A percentile compares a stretch with the other conserved stretches of the same genome.
Evolutionary conservation across 2,797 vertebrate genomes (phyloP).

Genomic region (Siniperca obscura): DNA sequence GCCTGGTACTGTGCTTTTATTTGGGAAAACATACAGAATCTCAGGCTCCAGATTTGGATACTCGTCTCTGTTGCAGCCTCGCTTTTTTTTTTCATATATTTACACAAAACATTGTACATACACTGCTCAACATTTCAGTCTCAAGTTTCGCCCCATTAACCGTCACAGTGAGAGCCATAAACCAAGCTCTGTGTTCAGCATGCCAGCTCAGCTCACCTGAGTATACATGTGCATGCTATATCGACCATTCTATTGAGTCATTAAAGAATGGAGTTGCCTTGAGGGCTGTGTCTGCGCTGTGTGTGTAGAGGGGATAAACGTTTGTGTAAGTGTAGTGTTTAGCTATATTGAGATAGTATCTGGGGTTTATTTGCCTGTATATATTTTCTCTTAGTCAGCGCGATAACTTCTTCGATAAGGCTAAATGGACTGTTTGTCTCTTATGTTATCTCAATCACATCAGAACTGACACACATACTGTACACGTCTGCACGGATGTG

Average conservation of each 20-base stretch:
- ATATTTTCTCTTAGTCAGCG: slow-evolving; percentile 78
- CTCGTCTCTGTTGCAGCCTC: background rate
- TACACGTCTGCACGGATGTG: background rate
- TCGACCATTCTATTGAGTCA: slow-evolving; percentile 75
- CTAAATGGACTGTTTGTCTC: slow-evolving; percentile 76
- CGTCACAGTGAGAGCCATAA: slow-evolving; percentile 63
- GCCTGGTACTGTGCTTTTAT: background rate
- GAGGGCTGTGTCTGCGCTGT: slow-evolving; percentile 35
- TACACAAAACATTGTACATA: background rate
- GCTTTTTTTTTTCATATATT: background rate
- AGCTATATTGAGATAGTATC: slow-evolving; percentile 66
- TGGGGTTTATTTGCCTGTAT: slow-evolving; percentile 69
- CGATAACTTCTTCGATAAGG: slow-evolving; percentile 64
- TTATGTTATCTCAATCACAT: slow-evolving; percentile 56
- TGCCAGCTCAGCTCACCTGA: slow-evolving; percentile 75
- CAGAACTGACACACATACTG: slow-evolving; percentile 24
- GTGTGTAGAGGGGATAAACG: slow-evolving; percentile 45
- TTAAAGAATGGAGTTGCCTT: slow-evolving; percentile 65
- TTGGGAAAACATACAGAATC: slow-evolving; percentile 7
- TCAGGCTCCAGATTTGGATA: background rate
- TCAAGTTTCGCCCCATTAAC: slow-evolving; percentile 69
- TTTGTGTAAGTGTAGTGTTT: slow-evolving; percentile 61
- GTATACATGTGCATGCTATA: slow-evolving; percentile 69
- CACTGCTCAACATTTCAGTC: background rate
- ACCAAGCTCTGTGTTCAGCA: slow-evolving; percentile 57